Evolutionary conservation across 2,113 vertebrate species (phyloP).

Genomic region (Odocoileus virginianus): DNA sequence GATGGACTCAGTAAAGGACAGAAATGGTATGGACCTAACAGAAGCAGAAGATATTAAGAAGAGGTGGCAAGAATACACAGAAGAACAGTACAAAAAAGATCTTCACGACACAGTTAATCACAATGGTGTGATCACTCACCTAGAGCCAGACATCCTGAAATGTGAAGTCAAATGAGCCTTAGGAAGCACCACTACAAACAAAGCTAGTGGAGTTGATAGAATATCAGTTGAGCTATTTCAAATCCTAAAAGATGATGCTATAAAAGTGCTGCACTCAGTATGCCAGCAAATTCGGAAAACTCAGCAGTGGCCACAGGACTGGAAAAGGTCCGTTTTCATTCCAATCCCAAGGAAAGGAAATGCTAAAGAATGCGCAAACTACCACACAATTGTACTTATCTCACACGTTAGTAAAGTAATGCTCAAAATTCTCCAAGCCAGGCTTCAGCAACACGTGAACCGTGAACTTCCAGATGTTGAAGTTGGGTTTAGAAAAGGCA

Average conservation of each 20-base stretch:
- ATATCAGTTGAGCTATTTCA: not conserved
- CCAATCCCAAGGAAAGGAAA: no score
- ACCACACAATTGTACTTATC: no score
- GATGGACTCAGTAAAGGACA: not conserved
- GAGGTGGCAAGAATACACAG: not conserved
- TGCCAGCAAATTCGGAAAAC: not conserved
- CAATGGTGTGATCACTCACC: not conserved
- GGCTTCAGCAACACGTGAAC: no score
- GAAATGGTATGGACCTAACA: not conserved
- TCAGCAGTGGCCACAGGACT: not conserved
- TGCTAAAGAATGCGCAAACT: no score
- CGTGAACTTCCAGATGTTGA: no score
- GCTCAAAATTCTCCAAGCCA: no score
- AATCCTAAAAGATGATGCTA: not conserved
- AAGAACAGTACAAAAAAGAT: not conserved
- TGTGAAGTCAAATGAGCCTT: not conserved
- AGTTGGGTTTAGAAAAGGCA: no score
- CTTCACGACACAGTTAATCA: not conserved
- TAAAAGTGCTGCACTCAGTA: not conserved
- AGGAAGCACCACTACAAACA: not conserved
- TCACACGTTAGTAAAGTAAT: no score
- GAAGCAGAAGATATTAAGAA: not conserved
- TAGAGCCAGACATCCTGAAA: not conserved
- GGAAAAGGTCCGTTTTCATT: no score
- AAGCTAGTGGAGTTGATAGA: fast-evolving